Conservation (phyloP, 2,888 invertebrate species). For the Agrenia bidenticulata region DNA sequence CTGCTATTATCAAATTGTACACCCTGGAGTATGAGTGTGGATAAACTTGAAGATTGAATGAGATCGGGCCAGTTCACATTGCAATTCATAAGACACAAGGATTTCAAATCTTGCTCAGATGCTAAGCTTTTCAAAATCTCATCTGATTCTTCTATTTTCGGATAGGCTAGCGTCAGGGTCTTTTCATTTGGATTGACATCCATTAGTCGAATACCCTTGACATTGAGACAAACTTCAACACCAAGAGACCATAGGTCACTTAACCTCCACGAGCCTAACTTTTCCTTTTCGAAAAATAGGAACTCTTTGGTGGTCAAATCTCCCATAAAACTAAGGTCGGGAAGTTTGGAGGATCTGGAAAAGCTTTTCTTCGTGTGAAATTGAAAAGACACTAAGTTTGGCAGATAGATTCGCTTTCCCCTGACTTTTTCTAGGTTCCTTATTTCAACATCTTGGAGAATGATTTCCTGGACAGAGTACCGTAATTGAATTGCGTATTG, state of each 20-base stretch:
- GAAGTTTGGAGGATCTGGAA: background rate
- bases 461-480: conserved; percentile 6
- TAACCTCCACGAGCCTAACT: background rate
- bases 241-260: background rate
- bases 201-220: conserved; percentile 6
- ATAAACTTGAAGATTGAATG: background rate
- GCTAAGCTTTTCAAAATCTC: background rate
- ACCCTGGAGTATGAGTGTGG: background rate
- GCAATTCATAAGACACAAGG: background rate
- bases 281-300: conserved; percentile 16
- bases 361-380: conserved; percentile 1
- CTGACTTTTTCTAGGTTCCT: background rate
- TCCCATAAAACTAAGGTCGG: background rate
- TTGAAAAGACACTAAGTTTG: background rate
- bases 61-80: background rate
- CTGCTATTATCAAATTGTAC: conserved; percentile 1
- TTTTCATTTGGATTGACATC: background rate
- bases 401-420: background rate
- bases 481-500: conserved; percentile 3
- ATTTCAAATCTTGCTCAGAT: background rate
- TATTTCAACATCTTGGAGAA: conserved; percentile 8
- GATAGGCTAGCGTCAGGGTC: conserved; percentile 8
- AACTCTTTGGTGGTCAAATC: conserved; percentile 1
- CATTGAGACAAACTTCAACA: conserved; percentile 1
- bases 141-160: background rate